Evolutionary conservation across 1,140 invertebrate species (phyloP), one percentile per base, ranked within the genome.

Genomic region (Lepidurus packardi): DNA sequence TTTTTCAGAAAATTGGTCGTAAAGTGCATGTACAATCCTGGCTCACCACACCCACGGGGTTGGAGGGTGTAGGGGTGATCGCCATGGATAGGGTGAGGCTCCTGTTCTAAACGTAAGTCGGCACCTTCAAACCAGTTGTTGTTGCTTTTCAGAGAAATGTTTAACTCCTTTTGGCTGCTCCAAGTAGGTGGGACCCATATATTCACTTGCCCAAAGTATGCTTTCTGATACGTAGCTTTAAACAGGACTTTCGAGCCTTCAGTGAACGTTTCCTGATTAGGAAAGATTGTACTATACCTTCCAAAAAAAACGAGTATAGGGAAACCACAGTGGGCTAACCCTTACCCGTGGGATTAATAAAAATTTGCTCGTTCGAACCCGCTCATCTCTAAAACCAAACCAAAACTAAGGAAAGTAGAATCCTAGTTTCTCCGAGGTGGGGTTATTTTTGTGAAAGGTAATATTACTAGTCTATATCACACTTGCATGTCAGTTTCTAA

Each of bases 31-130:
- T 80, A 84, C 16, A 81, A 80, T 0, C 84, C 84, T 7, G 80
- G 80, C 43, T 82, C 79, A 21, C 83, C 83, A 78, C 84, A 85
- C 43, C 82, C 82, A 16, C 82, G 80, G 7, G 82, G 80, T 43
- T 85, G 84, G 24, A 82, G 76, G 0, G 84, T 84, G 79, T 83
- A 85, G 0, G 84, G 84, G 0, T 80, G 75, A 77, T 84, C 80
- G 4, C 80, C 81, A 76, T 83, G 81, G 0, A 16, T 44, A 8
- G 44, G 25, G 47, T 75, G 74, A 73, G 73, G 34, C 13, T 65
- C 75, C 13, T 43, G 21, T 77, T 77, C 75, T 9, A 77, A 13
- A 34, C 24, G 44, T 21, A 65, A 13, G 21, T 65, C 16, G 21
- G 53, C 53, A n/a, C 21, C 13, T n/a, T 65, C 53, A 21, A n/a